Evolutionary conservation across 2,888 invertebrate species (phyloP), one percentile per base, ranked within the genome.

Genomic region (Maniola hyperantus): DNA sequence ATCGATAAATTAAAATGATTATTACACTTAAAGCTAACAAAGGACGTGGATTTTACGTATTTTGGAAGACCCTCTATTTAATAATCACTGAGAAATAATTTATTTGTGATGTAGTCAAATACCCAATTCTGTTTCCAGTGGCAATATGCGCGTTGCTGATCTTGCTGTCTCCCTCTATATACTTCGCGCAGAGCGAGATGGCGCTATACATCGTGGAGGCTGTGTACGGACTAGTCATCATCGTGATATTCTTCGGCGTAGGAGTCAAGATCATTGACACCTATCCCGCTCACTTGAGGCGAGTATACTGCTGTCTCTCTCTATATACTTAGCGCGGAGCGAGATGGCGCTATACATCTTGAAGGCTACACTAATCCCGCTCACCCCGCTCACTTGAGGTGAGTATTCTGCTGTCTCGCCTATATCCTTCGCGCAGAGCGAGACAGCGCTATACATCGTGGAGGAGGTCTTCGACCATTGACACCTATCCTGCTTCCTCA

Each of bases 201-300:
- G 77, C 82, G 73, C 81, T 91, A 53, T 90, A 90, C 79, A 68
- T 92, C n/a, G 81, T 93, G 42, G 90, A 91, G 70, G 92, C 94
- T 0, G 79, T 88, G 1, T 90, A 91, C 73, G 84, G 93, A 34
- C 78, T 93, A 26, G 78, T 93, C 59, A 74, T 93, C 33, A 91
- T 92, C 20, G 83, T 94, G 7, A 84, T 93, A 1, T 84, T 93
- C 73, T 93, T 91, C 77, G 85, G 87, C 0, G 82, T 93, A 5
- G 92, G 92, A 0, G 80, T 93, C 61, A 88, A 85, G 34, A 87
- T 94, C 1, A 84, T 94, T 0, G 93, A 94, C 69, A 86, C 85
- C 0, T 94, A 94, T 74, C 94, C 94, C 0, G 94, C 94, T 70
- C 92, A 93, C 74, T 83, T 94, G 72, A 93, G 94, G 94, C 77